Evolutionary conservation across 2,113 vertebrate species (phyloP), one percentile per base, ranked within the genome.

Genomic region (Columbina picui): DNA sequence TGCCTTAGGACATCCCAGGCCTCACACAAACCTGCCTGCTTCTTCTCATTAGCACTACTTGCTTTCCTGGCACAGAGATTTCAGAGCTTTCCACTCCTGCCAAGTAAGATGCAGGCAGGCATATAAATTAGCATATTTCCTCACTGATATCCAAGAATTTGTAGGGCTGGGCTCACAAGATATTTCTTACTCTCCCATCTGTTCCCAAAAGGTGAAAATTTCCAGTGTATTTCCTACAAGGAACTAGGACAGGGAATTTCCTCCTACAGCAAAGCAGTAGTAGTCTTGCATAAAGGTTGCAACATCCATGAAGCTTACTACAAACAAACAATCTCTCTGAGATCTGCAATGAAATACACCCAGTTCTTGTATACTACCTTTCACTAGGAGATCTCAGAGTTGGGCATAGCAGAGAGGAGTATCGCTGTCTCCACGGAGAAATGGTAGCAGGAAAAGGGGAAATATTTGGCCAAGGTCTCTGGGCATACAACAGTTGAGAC

Each of bases 401-500:
- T 0, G 0, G 30, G 27, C 70, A 90, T 29, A 77, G 59, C 79
- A 83, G 17, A 86, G 29, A 65, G 38, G 12, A 67, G 23, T 10
- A 76, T 4, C 30, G 8, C 55, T 69, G 2, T 90, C n/a, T 84
- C 85, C 68, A 77, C 49, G 77, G 39, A 75, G 43, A 92, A 94
- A 79, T 0, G 1, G 71, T 47, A 59, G 82, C 43, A 59, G 61
- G 30, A 74, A 55, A 64, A 78, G 69, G 17, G 18, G 23, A 49
- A 32, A 8, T 74, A 16, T n/a, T 68, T 60, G 43, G 63, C 38
- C 73, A 63, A 74, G 56, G 52, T 59, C 2, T 0, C 47, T 0
- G 0, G 23, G 34, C 38, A 7, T 13, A 11, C 25, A 61, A 41
- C 0, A 0, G 15, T 45, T 60, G 55, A 93, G 45, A 82, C 32